Evolutionary conservation across 2,888 invertebrate species (phyloP), one percentile per base, ranked within the genome.

Genomic region (Sphaerophoria taeniata): DNA sequence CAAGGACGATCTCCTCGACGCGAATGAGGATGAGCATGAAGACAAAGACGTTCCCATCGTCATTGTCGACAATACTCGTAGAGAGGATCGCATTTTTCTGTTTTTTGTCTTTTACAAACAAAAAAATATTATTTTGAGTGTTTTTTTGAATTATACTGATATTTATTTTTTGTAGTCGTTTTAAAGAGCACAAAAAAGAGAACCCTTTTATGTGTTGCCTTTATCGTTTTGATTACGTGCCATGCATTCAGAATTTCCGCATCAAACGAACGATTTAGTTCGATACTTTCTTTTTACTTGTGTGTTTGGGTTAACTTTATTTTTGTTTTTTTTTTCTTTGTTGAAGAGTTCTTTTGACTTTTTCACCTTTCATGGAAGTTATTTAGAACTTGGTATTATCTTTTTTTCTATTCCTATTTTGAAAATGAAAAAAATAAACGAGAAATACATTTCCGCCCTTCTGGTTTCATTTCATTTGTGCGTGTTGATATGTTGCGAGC

Each of bases 211-310:
- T 75, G 43, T 51, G 69, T 71, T 74, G 24, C 67, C 65, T 73
- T 69, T 86, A 81, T 73, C 81, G 82, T 56, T 82, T 82, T 82
- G 82, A 82, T 74, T 78, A 82, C 86, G 82, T 86, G 86, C 60
- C 72, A 53, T 81, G 82, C 82, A 86, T 86, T 82, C 78, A 53
- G 49, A 72, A 53, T 61, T 53, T 45, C 56, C 69, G 49, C 73
- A 36, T 71, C 56, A 72, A 81, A 81, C 81, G 85, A 85, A 72
- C 72, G 81, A 80, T 76, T 84, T 75, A 76, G 72, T 76, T 85
- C 80, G 72, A 80, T 80, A 81, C 12, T 51, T 33, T 6, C 12
- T 39, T 4, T 43, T 14, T 24, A 24, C 24, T 11, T 51, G 14
- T 6, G 24, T 31, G 14, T 16, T 45, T 9, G 5, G 5, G 5